A percentile compares a stretch with the other conserved stretches of the same genome.
These are phyloP conservation scores for Lonchura striata DNA, from an alignment of 2,113 vertebrate genomes.

Conservation along the genomic window DNA sequence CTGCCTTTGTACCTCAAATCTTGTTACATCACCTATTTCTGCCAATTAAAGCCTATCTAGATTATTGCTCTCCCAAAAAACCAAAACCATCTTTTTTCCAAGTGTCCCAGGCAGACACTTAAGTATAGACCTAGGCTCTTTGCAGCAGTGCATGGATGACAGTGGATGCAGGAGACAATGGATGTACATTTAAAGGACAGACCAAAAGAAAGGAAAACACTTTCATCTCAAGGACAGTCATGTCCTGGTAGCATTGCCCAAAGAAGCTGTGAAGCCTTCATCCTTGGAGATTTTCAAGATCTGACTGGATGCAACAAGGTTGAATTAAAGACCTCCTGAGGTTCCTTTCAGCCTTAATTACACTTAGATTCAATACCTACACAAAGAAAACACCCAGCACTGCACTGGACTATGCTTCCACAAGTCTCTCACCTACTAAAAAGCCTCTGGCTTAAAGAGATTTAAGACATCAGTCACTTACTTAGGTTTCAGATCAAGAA, in stretches of 20 bases:
- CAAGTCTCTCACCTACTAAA: neutral
- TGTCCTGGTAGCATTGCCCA: neutral
- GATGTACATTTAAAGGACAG: neutral
- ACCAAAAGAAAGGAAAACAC: neutral
- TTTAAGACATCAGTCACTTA: neutral
- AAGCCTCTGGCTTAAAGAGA: neutral
- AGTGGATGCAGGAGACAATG: neutral
- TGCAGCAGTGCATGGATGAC: neutral
- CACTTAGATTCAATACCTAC: neutral
- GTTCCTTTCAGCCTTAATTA: neutral
- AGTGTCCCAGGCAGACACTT: neutral
- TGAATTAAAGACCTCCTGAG: neutral
- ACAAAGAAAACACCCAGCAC: neutral
- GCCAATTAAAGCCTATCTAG: neutral
- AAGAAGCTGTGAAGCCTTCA: neutral
- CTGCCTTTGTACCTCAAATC: neutral
- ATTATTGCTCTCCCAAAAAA: neutral
- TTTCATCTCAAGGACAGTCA: neutral
- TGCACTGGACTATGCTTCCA: neutral
- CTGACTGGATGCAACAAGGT: neutral
- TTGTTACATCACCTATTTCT: neutral
- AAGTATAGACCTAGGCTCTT: accelerated
- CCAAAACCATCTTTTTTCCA: neutral
- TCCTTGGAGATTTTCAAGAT: neutral
- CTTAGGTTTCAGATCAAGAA: neutral